A percentile compares a stretch with the other conserved stretches of the same genome.
Conservation (phyloP, 2,113 vertebrate genomes). For the Collichthys lucidus region DNA sequence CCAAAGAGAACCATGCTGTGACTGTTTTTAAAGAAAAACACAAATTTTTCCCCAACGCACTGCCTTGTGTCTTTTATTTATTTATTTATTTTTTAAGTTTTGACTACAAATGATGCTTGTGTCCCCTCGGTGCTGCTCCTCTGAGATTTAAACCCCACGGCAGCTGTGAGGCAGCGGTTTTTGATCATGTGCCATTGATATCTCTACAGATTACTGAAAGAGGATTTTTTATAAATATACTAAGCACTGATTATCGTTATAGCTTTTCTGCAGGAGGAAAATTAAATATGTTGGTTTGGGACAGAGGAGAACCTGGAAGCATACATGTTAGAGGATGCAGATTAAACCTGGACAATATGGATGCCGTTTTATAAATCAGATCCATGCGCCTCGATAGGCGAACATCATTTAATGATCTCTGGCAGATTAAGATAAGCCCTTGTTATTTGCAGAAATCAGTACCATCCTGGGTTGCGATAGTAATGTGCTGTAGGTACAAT, state of each 20-base stretch:
- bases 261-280: conserved; percentile 34
- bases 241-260: conserved; percentile 61
- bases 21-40: too few species aligned
- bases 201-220: conserved; percentile 54
- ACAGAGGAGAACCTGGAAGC: neutral
- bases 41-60: too few species aligned
- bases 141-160: conserved; percentile 38
- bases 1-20: neutral
- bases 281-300: conserved; percentile 17
- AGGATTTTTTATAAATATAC: conserved; percentile 32
- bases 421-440: conserved; percentile 40
- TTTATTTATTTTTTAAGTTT: too few species aligned
- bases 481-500: neutral
- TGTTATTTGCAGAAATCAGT: conserved; percentile 5
- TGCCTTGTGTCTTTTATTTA: neutral
- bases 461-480: neutral
- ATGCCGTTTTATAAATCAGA: conserved; percentile 17
- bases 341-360: conserved; percentile 29
- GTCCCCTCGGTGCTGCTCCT: neutral
- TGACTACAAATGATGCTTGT: neutral
- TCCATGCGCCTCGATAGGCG: neutral
- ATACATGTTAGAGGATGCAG: neutral
- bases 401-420: conserved; percentile 29
- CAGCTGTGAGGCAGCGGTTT: conserved; percentile 14
- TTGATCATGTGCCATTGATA: conserved; percentile 46